A percentile compares a stretch with the other conserved stretches of the same genome.
Evolutionary conservation across 2,113 vertebrate species (phyloP).

Genomic region (Cinclus mexicanus): DNA sequence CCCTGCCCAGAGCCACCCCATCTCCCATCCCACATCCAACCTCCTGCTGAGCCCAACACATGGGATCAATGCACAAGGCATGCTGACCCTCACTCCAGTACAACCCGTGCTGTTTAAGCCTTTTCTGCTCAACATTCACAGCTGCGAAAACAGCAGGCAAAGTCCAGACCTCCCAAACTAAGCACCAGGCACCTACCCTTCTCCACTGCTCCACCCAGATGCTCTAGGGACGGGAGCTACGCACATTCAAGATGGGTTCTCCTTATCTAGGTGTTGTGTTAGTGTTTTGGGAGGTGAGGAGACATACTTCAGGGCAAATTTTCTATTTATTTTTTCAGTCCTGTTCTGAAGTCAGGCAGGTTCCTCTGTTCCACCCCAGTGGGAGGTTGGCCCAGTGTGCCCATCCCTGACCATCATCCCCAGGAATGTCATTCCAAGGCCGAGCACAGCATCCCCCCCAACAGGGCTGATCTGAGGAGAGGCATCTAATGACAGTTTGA

Average conservation of each 20-base stretch:
- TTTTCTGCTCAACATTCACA: not conserved
- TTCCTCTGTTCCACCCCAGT: not conserved
- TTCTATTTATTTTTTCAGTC: not conserved
- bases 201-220: not conserved
- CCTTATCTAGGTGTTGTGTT: not conserved
- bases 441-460: accelerated
- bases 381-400: not conserved
- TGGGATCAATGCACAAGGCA: not conserved
- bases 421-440: accelerated
- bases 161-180: not conserved
- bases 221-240: not conserved
- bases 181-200: not conserved
- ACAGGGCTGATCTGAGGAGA: not conserved
- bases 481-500: constrained; percentile 19
- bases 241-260: not conserved
- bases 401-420: not conserved
- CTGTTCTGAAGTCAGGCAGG: not conserved
- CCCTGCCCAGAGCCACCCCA: not conserved
- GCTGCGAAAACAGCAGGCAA: constrained; percentile 26
- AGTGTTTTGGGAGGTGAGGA: not conserved
- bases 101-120: not conserved
- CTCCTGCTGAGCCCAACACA: accelerated
- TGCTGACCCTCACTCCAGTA: not conserved
- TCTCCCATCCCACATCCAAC: not conserved
- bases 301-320: not conserved